These are phyloP conservation scores for Cheilosia pagana DNA, from an alignment of 2,888 invertebrate species.

Conservation along the genomic window DNA sequence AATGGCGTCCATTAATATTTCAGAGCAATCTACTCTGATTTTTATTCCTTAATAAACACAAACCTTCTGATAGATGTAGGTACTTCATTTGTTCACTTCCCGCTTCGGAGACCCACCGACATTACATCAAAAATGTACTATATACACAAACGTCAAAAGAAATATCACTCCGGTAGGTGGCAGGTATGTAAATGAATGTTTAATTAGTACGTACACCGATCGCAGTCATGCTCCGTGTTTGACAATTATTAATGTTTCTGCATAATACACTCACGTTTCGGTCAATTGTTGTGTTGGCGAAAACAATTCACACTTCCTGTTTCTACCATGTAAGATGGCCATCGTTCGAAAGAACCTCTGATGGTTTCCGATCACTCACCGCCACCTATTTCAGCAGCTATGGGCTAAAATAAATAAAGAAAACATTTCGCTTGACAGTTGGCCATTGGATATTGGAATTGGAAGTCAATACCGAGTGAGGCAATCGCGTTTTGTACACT, in stretches of 20 bases:
- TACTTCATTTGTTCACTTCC: slow-evolving; percentile 13
- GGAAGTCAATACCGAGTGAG: slow-evolving; percentile 6
- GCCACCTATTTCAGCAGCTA: slow-evolving; percentile 19
- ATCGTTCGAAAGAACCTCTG: slow-evolving; percentile 46
- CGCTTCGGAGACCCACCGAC: not conserved
- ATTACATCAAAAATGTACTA: slow-evolving; percentile 10
- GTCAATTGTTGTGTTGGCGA: slow-evolving; percentile 53
- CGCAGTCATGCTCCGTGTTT: slow-evolving; percentile 6
- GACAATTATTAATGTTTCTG: slow-evolving; percentile 30
- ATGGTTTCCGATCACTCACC: slow-evolving; percentile 43
- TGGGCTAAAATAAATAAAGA: slow-evolving; percentile 51
- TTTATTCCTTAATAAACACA: not conserved
- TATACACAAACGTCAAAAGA: slow-evolving; percentile 15
- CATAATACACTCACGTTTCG: slow-evolving; percentile 40
- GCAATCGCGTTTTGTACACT: not conserved
- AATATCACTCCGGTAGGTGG: not conserved
- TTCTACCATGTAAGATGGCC: not conserved
- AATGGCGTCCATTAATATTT: slow-evolving; percentile 27
- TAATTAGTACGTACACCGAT: slow-evolving; percentile 11
- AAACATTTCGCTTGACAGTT: slow-evolving; percentile 43
- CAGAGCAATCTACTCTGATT: not conserved
- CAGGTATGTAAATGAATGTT: slow-evolving; percentile 24
- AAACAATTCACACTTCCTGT: slow-evolving; percentile 64
- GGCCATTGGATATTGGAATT: slow-evolving; percentile 30
- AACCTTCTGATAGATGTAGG: not conserved